A percentile compares a stretch with the other conserved stretches of the same genome.
These are phyloP conservation scores for Camptogramma bilineatum DNA, from an alignment of 2,888 invertebrate genomes.

Conservation along the genomic window DNA sequence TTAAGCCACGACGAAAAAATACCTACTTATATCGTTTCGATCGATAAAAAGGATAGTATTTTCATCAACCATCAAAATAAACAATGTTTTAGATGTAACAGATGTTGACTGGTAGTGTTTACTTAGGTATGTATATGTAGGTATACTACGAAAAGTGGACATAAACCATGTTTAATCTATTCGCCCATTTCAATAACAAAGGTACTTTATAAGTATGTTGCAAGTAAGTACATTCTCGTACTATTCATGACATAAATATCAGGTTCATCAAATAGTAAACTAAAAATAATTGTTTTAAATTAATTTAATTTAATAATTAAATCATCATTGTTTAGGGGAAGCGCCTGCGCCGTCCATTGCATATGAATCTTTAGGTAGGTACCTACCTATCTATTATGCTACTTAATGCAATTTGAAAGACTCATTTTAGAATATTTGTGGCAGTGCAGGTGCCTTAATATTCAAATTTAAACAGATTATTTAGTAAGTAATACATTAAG, in stretches of 20 bases:
- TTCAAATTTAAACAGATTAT: not conserved
- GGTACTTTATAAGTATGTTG: too few relatives aligned
- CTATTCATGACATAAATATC: constrained; percentile 5
- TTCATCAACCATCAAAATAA: not conserved
- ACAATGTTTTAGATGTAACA: not conserved
- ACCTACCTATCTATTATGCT: not conserved
- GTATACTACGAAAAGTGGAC: not conserved
- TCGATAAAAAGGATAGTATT: not conserved
- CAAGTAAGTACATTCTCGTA: constrained; percentile 28
- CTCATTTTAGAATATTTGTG: too few relatives aligned
- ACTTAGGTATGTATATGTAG: not conserved
- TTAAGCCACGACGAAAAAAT: not conserved
- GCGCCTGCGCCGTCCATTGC: constrained; percentile 9
- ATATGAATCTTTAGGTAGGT: not conserved
- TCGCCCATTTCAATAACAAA: not conserved
- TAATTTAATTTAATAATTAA: not conserved
- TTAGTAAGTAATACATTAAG: not conserved
- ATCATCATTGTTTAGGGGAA: not conserved
- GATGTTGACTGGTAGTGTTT: not conserved
- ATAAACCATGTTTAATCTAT: not conserved
- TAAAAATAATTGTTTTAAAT: too few relatives aligned
- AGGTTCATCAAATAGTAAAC: too few relatives aligned
- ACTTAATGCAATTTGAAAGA: too few relatives aligned
- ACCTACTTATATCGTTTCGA: not conserved
- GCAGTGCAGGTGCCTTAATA: not conserved